Evolutionary conservation across 2,888 invertebrate species (phyloP).

Genomic region (Helicoverpa assulta): DNA sequence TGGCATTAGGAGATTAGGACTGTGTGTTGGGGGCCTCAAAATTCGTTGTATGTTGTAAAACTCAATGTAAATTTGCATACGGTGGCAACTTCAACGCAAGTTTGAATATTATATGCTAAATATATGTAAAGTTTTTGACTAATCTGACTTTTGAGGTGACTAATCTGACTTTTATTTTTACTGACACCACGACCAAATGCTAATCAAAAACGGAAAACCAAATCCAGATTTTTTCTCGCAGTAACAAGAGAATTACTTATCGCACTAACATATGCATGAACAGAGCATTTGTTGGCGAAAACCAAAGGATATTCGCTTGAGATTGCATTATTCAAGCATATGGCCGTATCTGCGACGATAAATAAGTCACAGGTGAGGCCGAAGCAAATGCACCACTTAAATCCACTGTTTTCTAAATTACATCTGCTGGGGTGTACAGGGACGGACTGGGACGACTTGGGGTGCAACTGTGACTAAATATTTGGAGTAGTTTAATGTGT

Average conservation of each 20-base stretch:
- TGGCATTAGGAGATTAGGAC: conserved; percentile 46
- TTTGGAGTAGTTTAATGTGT: not conserved
- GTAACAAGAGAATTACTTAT: conserved; percentile 25
- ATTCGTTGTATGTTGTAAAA: conserved; percentile 45
- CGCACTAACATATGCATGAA: conserved; percentile 15
- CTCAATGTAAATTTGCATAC: conserved; percentile 49
- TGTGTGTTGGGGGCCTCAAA: conserved; percentile 47
- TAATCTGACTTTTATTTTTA: no score
- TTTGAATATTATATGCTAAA: conserved; percentile 33
- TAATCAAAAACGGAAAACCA: not conserved
- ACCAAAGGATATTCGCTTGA: conserved; percentile 50
- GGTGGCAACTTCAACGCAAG: conserved; percentile 27
- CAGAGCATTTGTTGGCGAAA: conserved; percentile 33
- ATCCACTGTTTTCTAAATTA: conserved; percentile 70
- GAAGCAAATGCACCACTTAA: conserved; percentile 75
- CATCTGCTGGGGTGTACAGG: conserved; percentile 59
- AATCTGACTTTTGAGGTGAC: no score
- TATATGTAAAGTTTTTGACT: conserved; percentile 13
- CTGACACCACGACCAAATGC: no score
- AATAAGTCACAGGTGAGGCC: conserved; percentile 79
- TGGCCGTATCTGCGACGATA: conserved; percentile 67
- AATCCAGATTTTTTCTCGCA: not conserved
- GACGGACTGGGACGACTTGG: conserved; percentile 27
- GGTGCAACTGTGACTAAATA: not conserved
- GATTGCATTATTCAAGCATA: conserved; percentile 70